Base-by-base conservation (phyloP, 2,113 vertebrate species). In the Mirounga angustirostris region DNA sequence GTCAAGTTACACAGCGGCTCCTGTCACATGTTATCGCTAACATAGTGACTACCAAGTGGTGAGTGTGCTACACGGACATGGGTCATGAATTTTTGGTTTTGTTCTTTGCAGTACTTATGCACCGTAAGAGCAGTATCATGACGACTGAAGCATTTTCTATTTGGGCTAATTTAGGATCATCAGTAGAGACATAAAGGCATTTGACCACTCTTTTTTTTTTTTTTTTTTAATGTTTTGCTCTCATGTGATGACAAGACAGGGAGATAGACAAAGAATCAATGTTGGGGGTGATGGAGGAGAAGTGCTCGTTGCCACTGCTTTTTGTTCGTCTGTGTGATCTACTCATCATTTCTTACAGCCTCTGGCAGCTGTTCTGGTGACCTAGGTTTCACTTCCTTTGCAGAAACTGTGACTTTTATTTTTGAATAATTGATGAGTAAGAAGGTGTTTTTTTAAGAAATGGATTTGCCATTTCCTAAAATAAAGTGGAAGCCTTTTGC, bases 391-490 rank as follows among this genome's bases (percentile, higher is more conserved):
- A 83, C 28, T 63, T 90, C 52, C 91, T 95, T 82, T 54, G 36
- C 73, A 74, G 56, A 65, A 80, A 61, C 56, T 69, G 61, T 93
- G 91, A 84, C 40, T 81, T 79, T 93, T 93, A 79, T 65, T 96
- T 97, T 63, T 95, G 79, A 78, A n/a, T 91, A 80, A 58, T 78
- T 81, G 36, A 24, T 74, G 46, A 91, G 78, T 78, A 63, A 80
- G 28, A 91, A 93, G 61, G 43, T 10, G 0, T n/a, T 52, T 84
- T n/a, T 79, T 21, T 30, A 21, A 58, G 18, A 33, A 43, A 73
- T 83, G 15, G 5, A 43, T 82, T 97, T 92, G 40, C 73, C 84
- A 63, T 79, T 94, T 96, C 63, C 30, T 89, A 56, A 97, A 92
- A 36, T 89, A 80, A 89, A 79, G 21, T 63, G 46, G 22, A 95